Conservation (phyloP, 2,888 invertebrate genomes). For the Petrophora chlorosata region DNA sequence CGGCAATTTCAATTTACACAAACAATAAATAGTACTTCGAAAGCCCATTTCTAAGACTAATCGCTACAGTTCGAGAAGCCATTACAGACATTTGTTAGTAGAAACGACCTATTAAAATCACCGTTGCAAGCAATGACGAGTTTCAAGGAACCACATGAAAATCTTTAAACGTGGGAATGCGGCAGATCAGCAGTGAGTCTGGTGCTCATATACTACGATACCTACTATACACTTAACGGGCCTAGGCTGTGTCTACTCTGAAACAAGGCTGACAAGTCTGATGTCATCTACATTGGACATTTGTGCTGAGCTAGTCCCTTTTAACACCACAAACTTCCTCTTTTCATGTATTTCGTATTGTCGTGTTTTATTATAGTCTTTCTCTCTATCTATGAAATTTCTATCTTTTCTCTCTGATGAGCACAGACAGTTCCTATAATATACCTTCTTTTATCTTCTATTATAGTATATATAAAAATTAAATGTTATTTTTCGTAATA, state of each 20-base stretch:
- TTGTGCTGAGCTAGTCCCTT: too few relatives aligned
- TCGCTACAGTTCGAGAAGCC: constrained; percentile 21
- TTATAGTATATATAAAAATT: too few relatives aligned
- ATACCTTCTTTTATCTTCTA: too few relatives aligned
- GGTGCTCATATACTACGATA: constrained; percentile 64
- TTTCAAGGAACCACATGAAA: constrained; percentile 48
- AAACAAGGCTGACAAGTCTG: too few relatives aligned
- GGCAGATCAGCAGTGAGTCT: constrained; percentile 48
- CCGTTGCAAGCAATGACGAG: constrained; percentile 49
- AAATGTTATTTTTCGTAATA: too few relatives aligned
- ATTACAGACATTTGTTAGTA: constrained; percentile 29
- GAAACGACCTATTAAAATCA: constrained; percentile 42
- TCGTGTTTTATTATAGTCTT: too few relatives aligned
- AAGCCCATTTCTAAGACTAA: constrained; percentile 26
- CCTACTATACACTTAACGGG: constrained; percentile 51
- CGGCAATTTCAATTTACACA: constrained; percentile 6
- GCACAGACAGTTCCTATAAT: too few relatives aligned
- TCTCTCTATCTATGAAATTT: too few relatives aligned
- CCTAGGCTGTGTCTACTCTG: constrained; percentile 13
- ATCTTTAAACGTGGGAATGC: constrained; percentile 64
- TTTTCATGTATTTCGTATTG: too few relatives aligned
- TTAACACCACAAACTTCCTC: too few relatives aligned
- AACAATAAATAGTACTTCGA: constrained; percentile 14
- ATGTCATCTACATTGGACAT: too few relatives aligned
- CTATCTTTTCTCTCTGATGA: too few relatives aligned